phyloP scores from a whole-genome alignment of 2,113 vertebrate genomes.

The Spermophilus dauricus region DNA sequence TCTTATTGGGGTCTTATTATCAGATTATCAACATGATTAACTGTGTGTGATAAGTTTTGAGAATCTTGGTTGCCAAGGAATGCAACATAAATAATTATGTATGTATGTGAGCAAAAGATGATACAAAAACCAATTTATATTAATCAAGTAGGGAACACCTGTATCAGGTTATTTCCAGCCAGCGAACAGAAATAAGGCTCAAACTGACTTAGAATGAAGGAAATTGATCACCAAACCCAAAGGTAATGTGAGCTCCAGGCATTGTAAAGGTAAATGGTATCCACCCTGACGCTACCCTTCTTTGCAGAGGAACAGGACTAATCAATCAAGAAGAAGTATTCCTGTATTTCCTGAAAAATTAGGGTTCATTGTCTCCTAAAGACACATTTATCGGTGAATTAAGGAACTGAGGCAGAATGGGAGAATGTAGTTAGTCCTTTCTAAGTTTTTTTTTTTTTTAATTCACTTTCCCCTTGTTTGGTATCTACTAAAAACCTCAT shows the following conservation, averaged over 20 bases:
- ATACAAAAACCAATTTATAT: slow-evolving; percentile 23
- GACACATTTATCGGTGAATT: slow-evolving; percentile 36
- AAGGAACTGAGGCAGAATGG: slow-evolving; percentile 47
- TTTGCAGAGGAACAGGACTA: slow-evolving; percentile 49
- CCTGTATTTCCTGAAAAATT: slow-evolving; percentile 13
- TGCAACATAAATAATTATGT: slow-evolving; percentile 48
- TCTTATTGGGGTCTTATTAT: slow-evolving; percentile 55
- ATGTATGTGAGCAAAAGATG: slow-evolving; percentile 35
- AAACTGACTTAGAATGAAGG: slow-evolving; percentile 18
- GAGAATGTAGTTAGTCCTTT: not conserved
- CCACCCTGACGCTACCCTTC: not conserved
- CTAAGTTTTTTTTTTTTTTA: not conserved
- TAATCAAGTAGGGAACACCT: not conserved
- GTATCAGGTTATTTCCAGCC: slow-evolving; percentile 17
- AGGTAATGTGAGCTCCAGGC: not conserved
- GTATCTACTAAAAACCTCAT: slow-evolving; percentile 11
- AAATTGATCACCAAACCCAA: not conserved
- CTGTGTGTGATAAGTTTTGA: slow-evolving; percentile 47
- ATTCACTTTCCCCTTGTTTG: slow-evolving; percentile 26
- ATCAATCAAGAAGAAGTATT: not conserved
- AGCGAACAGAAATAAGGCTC: slow-evolving; percentile 53
- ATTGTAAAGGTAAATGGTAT: not conserved
- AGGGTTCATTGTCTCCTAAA: slow-evolving; percentile 33
- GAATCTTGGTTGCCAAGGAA: slow-evolving; percentile 44
- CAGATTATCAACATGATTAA: slow-evolving; percentile 56